Evolutionary conservation across 2,113 vertebrate genomes (phyloP).

Genomic region (Calcarius ornatus): DNA sequence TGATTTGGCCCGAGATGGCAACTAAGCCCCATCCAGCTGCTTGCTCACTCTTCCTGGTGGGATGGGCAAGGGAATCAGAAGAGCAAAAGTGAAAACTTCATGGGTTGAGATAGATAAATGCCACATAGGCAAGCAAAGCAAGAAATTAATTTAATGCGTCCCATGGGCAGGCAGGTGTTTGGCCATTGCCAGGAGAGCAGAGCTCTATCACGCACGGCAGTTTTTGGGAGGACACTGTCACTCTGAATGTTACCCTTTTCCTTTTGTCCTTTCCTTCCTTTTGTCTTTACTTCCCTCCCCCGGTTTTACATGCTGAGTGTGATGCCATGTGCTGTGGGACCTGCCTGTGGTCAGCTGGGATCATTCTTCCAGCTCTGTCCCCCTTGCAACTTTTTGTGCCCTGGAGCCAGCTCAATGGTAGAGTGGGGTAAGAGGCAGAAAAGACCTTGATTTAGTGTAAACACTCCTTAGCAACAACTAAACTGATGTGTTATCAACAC

Average conservation of each 20-base stretch:
- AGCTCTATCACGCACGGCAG: rapidly evolving
- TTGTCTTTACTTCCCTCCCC: neutral
- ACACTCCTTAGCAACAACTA: neutral
- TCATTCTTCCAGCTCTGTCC: neutral
- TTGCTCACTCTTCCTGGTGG: neutral
- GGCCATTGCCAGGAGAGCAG: neutral
- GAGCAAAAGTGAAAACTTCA: neutral
- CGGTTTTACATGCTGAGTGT: neutral
- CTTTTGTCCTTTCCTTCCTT: neutral
- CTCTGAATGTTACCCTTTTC: neutral
- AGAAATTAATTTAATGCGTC: neutral
- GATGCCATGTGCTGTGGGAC: neutral
- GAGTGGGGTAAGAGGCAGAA: neutral
- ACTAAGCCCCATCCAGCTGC: neutral
- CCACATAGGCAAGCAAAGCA: neutral
- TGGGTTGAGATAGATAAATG: neutral
- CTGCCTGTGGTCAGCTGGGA: neutral
- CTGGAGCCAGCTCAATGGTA: neutral
- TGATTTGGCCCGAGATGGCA: neutral
- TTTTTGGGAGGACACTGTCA: neutral
- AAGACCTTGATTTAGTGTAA: neutral
- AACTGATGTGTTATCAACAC: neutral
- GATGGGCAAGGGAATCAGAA: neutral
- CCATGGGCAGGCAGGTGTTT: neutral
- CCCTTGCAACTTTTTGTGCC: neutral